Base-by-base conservation (phyloP, 2,888 invertebrate genomes). In the Listrodromus nycthemerus region DNA sequence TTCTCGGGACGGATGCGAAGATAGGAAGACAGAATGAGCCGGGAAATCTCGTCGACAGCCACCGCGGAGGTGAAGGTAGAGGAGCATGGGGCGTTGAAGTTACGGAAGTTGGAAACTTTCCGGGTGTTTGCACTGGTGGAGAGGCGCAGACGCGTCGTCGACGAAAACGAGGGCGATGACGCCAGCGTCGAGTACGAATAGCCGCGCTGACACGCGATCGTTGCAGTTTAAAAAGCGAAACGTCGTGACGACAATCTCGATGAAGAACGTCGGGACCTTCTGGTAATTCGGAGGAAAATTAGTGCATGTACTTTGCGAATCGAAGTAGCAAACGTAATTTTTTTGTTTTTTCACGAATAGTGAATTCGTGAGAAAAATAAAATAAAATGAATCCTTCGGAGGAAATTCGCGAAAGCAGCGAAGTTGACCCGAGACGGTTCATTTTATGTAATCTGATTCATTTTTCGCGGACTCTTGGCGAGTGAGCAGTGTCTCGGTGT, bases 1-100 rank as follows among this genome's bases (percentile, higher is more conserved):
- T 88, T 89, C 85, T 37, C 37, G 67, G 82, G 33, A 52, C 66
- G 27, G 80, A 52, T 78, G 80, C 52, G 16, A 82, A 80, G 77
- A 86, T 76, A 66, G 58, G 70, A 80, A 71, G 33, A 73, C 65
- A 45, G 65, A 75, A 55, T 19, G 16, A 82, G 73, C 65, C 24
- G 30, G 71, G 37, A 58, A 63, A 70, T 76, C 37, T 58, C 63
- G 50, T 65, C 65, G 75, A 70, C 81, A 55, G 61, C 61, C 21
- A 69, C 33, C 52, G 48, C n/a, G 63, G 65, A 63, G 70, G 13
- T 13, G 41, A 65, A 74, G 55, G 70, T 10, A 21, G 55, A 76
- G 19, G 63, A 19, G 50, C 55, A 48, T 48, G 21, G 61, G 37
- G 30, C 10, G 81, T 61, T 33, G 73, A 82, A 84, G 69, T 84